phyloP scores from a whole-genome alignment of 2,113 vertebrate genomes.

The Tachuris rubrigastra region DNA sequence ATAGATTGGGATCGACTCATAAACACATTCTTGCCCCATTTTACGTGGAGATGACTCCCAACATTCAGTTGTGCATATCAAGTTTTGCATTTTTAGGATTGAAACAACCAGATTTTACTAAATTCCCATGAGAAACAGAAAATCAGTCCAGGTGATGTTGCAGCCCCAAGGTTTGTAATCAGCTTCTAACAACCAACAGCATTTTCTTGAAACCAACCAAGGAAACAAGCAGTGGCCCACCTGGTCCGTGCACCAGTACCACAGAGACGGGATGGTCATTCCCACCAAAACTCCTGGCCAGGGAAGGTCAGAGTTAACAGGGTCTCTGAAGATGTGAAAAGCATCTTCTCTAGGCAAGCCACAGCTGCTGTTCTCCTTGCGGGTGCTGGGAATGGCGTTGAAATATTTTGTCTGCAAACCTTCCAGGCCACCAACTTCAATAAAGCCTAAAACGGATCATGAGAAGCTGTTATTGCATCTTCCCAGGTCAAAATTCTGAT shows the following conservation, averaged over 20 bases:
- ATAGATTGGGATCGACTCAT: neutral
- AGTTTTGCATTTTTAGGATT: neutral
- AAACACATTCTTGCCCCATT: neutral
- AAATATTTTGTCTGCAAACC: constrained; percentile 83
- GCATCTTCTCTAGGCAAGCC: constrained; percentile 89
- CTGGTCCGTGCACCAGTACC: constrained; percentile 99
- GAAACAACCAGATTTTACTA: neutral
- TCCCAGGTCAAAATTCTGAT: accelerated
- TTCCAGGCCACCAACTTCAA: constrained; percentile 85
- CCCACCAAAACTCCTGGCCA: constrained; percentile 94
- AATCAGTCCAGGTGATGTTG: neutral
- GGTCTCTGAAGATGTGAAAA: constrained; percentile 93
- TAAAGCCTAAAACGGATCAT: constrained; percentile 78
- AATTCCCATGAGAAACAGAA: neutral
- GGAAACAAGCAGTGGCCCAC: constrained; percentile 52
- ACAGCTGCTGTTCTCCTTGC: constrained; percentile 84
- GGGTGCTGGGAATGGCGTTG: constrained; percentile 80
- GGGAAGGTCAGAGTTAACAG: constrained; percentile 89
- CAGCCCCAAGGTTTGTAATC: neutral
- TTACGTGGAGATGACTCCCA: neutral
- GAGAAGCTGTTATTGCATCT: neutral
- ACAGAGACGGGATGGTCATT: constrained; percentile 93
- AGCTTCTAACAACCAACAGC: neutral
- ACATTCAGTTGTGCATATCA: neutral
- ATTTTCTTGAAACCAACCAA: accelerated